A percentile compares a stretch with the other conserved stretches of the same genome.
phyloP scores from a whole-genome alignment of 2,797 vertebrate genomes.

The Platalea minor region DNA sequence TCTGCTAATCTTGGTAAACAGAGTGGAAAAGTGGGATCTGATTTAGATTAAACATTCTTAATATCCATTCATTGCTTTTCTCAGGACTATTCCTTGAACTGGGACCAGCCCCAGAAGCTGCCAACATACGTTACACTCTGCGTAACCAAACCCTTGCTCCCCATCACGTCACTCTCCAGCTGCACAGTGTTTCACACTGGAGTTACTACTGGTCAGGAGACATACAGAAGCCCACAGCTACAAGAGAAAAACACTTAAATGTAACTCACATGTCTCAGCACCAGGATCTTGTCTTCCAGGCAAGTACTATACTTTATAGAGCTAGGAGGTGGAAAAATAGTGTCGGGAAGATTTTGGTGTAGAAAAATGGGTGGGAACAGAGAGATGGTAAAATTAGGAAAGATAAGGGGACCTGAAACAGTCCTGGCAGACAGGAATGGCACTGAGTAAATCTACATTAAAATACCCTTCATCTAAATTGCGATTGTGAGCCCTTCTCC shows the following conservation, averaged over 20 bases:
- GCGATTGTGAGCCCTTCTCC: neutral
- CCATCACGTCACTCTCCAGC: neutral
- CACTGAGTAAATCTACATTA: neutral
- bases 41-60: constrained; percentile 5
- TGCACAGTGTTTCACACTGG: neutral
- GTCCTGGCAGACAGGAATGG: neutral
- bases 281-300: neutral
- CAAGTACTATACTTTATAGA: neutral
- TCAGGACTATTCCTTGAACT: neutral
- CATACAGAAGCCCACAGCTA: neutral
- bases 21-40: neutral
- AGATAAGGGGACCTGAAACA: neutral
- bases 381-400: neutral
- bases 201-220: neutral
- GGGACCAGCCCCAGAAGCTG: neutral
- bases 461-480: neutral
- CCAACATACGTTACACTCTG: neutral
- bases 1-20: constrained; percentile 47
- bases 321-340: neutral
- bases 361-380: neutral
- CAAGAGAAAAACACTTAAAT: neutral
- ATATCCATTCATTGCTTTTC: neutral
- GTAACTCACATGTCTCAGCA: neutral
- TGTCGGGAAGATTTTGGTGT: neutral
- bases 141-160: neutral